Conservation (phyloP, 92 coral and sea anemone species). For the Virgularia gustaviana region DNA sequence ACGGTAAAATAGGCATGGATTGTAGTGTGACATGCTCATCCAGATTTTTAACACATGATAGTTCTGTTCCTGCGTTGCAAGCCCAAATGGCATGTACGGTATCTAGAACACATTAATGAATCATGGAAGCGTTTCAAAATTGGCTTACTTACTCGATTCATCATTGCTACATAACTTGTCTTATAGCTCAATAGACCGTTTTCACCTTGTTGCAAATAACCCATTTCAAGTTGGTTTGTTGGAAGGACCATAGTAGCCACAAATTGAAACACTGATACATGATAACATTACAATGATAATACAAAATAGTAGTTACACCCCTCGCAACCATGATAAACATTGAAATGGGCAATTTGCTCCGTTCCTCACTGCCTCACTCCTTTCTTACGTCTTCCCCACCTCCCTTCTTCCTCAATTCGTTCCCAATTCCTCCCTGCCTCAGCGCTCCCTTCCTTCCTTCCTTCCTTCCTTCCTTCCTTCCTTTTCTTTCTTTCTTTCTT, state of each 20-base stretch:
- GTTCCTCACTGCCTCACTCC: not conserved
- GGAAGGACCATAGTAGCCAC: no score
- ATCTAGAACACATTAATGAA: conserved; percentile 36
- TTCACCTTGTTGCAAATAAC: not conserved
- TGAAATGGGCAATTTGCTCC: no score
- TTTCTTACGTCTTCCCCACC: not conserved
- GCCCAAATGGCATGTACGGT: conserved; percentile 85
- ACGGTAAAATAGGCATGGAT: conserved; percentile 70
- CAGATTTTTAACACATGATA: conserved; percentile 72
- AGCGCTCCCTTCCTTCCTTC: not conserved
- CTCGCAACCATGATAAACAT: no score
- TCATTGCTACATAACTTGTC: not conserved
- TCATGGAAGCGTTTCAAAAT: not conserved
- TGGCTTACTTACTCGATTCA: not conserved
- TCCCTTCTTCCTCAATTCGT: not conserved
- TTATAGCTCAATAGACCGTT: not conserved
- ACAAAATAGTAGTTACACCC: no score
- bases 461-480: not conserved
- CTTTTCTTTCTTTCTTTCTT: not conserved
- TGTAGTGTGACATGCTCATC: conserved; percentile 68
- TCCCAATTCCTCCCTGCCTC: not conserved
- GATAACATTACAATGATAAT: no score
- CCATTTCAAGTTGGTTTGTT: no score
- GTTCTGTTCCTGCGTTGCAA: conserved; percentile 87
- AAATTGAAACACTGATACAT: no score